These are phyloP conservation scores for Gymnosoma rotundatum DNA, from an alignment of 2,888 invertebrate genomes.

Conservation along the genomic window DNA sequence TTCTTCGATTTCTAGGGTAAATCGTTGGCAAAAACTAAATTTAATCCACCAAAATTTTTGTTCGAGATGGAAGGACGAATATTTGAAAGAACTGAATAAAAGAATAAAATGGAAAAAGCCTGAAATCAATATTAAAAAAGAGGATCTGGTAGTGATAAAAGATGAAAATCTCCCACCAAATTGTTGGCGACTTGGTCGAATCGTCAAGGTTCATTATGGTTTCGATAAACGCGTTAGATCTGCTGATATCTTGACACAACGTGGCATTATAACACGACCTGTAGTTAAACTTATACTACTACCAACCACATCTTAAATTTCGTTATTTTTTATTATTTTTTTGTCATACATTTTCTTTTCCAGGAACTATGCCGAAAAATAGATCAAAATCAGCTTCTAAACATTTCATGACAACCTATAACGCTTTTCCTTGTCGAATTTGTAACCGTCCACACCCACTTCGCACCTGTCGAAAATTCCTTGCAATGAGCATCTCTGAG, in stretches of 20 bases:
- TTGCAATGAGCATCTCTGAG: too few relatives aligned
- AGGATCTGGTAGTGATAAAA: background rate
- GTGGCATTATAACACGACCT: too few relatives aligned
- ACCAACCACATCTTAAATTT: too few relatives aligned
- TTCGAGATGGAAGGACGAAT: constrained; percentile 28
- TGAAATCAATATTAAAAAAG: background rate
- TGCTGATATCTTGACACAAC: too few relatives aligned
- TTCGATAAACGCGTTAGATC: background rate
- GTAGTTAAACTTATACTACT: background rate
- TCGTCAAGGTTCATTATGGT: constrained; percentile 5
- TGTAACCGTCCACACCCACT: too few relatives aligned
- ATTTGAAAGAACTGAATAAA: constrained; percentile 2
- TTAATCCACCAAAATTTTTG: constrained; percentile 19
- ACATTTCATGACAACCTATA: too few relatives aligned
- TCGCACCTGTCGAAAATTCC: too few relatives aligned
- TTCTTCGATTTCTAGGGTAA: background rate
- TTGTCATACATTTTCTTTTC: too few relatives aligned
- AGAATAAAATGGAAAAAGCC: background rate
- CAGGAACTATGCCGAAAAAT: too few relatives aligned
- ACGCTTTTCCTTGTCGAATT: too few relatives aligned
- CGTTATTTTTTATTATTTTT: too few relatives aligned
- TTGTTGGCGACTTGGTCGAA: constrained; percentile 31
- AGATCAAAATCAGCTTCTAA: too few relatives aligned
- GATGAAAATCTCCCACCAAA: constrained; percentile 9
- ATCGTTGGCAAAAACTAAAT: constrained; percentile 2